Base-by-base conservation (phyloP, 2,888 invertebrate species). In the Octonoba sinensis region DNA sequence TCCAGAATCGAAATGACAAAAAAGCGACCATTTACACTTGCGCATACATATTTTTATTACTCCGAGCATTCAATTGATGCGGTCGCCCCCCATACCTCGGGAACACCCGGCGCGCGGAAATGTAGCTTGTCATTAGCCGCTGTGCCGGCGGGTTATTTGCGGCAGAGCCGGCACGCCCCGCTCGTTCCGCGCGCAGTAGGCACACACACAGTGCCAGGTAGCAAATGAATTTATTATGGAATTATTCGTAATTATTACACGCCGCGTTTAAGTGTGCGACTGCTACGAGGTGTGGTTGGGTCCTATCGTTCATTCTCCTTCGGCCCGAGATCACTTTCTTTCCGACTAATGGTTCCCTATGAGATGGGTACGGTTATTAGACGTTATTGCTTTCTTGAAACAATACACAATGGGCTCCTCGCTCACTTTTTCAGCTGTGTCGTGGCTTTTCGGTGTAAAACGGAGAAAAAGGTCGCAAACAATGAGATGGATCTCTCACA, bases 151-250 rank as follows among this genome's bases (percentile, higher is more conserved):
- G 54, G 71, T 72, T 72, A 79, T 79, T 79, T 79, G 72, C 72
- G 66, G 78, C 51, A n/a, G 66, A 11, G 44, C 44, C 51, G 72
- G 51, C 78, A 72, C 78, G 78, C 78, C 78, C 72, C 60, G 22
- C 78, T 79, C 51, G 78, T 79, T 72, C 57, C 44, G 20, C 15
- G 16, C 24, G 47, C 66, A 36, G 46, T 3, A 11, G 47, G 46
- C 36, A 22, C 66, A 62, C 65, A 66, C 66, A 51, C 72, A 59
- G 18, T 20, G 36, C 60, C 78, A 79, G 71, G 78, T 79, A 79
- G 78, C 78, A 79, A 79, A 79, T 79, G 78, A 79, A 79, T 79
- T 79, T 79, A 79, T 79, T 79, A 79, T 79, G 78, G 78, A 79
- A 79, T 79, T 79, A 79, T 79, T 79, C 78, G 78, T 79, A 79